phyloP scores from a whole-genome alignment of 2,888 invertebrate species.

The Pseudococcus longispinus region DNA sequence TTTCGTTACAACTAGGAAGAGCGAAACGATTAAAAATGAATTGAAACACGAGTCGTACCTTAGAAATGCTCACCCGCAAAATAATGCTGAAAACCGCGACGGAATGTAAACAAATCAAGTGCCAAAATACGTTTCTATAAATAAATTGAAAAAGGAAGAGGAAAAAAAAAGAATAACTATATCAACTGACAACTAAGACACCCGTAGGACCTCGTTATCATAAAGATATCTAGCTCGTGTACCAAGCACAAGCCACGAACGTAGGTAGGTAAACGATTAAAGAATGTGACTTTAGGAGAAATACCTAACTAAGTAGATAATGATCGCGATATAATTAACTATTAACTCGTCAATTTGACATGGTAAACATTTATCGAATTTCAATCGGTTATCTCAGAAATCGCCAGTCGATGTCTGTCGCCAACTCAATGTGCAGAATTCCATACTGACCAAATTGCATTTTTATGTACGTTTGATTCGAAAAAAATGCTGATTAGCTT shows the following conservation, averaged over 20 bases:
- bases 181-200: background rate
- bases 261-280: background rate
- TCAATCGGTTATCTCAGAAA: background rate
- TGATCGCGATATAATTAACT: background rate
- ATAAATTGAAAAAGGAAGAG: background rate
- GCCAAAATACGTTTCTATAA: background rate
- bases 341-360: background rate
- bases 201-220: background rate
- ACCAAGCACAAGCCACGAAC: background rate
- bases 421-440: background rate
- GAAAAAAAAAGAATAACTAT: constrained; percentile 23
- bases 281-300: background rate
- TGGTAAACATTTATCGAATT: background rate
- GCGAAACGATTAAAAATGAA: background rate
- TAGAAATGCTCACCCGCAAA: background rate
- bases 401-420: background rate
- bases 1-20: background rate
- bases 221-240: constrained; percentile 15
- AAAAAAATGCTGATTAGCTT: too few species aligned
- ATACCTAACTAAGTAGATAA: background rate
- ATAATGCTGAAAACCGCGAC: constrained; percentile 15
- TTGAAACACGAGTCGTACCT: background rate
- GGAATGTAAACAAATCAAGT: constrained; percentile 18
- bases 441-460: background rate
- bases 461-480: too few species aligned